phyloP scores from a whole-genome alignment of 2,797 vertebrate genomes.

The Rachycentron canadum region DNA sequence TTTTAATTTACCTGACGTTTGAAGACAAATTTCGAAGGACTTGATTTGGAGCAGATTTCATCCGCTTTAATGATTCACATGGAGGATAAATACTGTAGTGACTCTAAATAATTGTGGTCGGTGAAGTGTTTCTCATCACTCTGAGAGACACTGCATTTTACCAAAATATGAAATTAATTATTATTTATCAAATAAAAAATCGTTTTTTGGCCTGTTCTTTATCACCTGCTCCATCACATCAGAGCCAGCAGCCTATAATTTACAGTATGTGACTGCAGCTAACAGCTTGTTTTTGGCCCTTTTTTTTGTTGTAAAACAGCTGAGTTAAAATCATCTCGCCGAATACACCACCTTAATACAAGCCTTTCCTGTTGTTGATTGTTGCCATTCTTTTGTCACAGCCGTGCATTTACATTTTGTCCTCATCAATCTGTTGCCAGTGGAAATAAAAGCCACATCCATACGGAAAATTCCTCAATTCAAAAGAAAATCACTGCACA shows the following conservation, averaged over 20 bases:
- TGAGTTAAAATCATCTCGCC: constrained; percentile 27
- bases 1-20: neutral
- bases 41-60: neutral
- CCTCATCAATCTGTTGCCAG: constrained; percentile 7
- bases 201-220: neutral
- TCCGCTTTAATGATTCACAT: neutral
- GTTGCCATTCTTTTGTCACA: constrained; percentile 30
- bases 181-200: neutral
- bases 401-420: constrained; percentile 17
- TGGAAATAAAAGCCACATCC: constrained; percentile 33
- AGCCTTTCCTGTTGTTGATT: constrained; percentile 19
- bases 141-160: neutral
- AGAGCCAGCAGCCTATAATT: neutral
- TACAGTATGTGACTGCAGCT: neutral
- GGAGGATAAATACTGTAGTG: neutral
- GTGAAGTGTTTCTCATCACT: neutral
- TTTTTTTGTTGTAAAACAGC: neutral
- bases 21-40: neutral
- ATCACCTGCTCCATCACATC: constrained; percentile 8
- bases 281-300: neutral
- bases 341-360: constrained; percentile 1
- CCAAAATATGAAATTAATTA: neutral
- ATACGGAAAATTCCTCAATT: constrained; percentile 9
- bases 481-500: constrained; percentile 37
- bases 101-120: neutral